These are phyloP conservation scores for Gandaritis pyraliata DNA, from an alignment of 2,888 invertebrate genomes.

Conservation along the genomic window DNA sequence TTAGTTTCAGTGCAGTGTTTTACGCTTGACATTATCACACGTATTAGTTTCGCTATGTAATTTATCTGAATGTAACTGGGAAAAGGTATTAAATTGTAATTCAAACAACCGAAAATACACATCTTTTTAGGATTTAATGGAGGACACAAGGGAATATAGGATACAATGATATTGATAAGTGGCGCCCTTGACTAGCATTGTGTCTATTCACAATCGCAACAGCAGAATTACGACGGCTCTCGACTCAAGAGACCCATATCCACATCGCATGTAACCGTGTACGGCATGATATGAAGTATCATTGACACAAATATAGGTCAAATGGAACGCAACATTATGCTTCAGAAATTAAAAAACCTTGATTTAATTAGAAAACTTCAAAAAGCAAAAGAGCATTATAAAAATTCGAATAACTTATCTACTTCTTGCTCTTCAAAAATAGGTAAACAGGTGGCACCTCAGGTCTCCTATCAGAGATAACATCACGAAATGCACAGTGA, in stretches of 20 bases:
- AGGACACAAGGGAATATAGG: neutral
- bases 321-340: conserved; percentile 29
- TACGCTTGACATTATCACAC: conserved; percentile 22
- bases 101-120: neutral
- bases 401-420: neutral
- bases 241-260: conserved; percentile 28
- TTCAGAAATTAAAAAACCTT: too few species aligned
- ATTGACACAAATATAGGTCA: conserved; percentile 51
- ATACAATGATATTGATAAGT: conserved; percentile 1
- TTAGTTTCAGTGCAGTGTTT: conserved; percentile 14
- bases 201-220: conserved; percentile 25
- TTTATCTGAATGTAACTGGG: conserved; percentile 6
- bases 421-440: conserved; percentile 16
- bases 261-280: conserved; percentile 28
- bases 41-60: conserved; percentile 22
- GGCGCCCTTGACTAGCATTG: conserved; percentile 14
- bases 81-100: conserved; percentile 15
- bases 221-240: conserved; percentile 24
- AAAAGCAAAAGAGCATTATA: neutral
- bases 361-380: too few species aligned
- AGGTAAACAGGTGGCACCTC: conserved; percentile 18
- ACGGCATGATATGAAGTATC: conserved; percentile 45
- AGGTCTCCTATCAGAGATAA: conserved; percentile 52
- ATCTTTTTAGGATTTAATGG: neutral
- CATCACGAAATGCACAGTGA: conserved; percentile 61